A percentile compares a stretch with the other conserved stretches of the same genome.
phyloP scores from a whole-genome alignment of 2,888 invertebrate species.

The Sceliomorpha sp. region DNA sequence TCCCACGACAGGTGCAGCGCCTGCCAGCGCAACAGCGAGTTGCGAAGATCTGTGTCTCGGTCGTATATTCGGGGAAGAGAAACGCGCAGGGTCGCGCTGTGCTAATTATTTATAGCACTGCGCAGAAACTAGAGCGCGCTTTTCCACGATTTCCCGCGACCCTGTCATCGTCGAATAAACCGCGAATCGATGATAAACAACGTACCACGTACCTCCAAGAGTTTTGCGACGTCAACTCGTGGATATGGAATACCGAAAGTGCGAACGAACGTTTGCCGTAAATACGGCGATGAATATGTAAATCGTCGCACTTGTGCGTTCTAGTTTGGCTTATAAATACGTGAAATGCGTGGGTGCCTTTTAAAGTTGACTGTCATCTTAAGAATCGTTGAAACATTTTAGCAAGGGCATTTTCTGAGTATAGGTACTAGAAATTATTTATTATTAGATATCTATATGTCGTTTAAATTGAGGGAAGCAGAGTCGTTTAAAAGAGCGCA shows the following conservation, averaged over 20 bases:
- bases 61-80: constrained; percentile 50
- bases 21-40: constrained; percentile 52
- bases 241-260: not conserved
- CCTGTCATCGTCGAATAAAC: constrained; percentile 2
- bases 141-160: constrained; percentile 32
- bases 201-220: too few relatives aligned
- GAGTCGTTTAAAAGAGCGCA: too few relatives aligned
- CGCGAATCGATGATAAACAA: not conserved
- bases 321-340: constrained; percentile 73
- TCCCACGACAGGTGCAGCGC: constrained; percentile 44
- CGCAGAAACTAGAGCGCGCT: constrained; percentile 53
- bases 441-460: too few relatives aligned
- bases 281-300: not conserved
- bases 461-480: too few relatives aligned
- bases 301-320: constrained; percentile 36
- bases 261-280: too few relatives aligned
- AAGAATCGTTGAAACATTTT: constrained; percentile 1
- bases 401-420: too few relatives aligned
- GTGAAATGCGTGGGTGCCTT: constrained; percentile 44
- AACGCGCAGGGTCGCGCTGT: constrained; percentile 52
- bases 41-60: constrained; percentile 53
- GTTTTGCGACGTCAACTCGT: not conserved
- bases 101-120: constrained; percentile 47
- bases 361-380: constrained; percentile 6
- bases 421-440: too few relatives aligned